Evolutionary conservation across 2,113 vertebrate species (phyloP), one percentile per base, ranked within the genome.

Genomic region (Ranitomeya imitator): DNA sequence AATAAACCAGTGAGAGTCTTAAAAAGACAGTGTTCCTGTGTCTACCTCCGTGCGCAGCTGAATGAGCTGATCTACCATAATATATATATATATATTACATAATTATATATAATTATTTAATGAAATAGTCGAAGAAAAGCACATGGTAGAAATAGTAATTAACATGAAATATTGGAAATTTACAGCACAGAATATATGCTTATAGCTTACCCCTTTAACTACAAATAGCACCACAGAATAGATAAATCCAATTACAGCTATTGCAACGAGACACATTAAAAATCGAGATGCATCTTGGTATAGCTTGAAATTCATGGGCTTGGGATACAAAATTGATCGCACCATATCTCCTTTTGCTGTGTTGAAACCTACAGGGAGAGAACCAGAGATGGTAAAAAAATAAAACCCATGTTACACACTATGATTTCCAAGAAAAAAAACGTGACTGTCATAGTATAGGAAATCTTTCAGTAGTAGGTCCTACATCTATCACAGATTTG

Each of bases 311-410:
- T 94, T 95, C 71, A 94, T 59, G 52, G 93, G 94, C 78, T 93
- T 93, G 0, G 94, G 94, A 83, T 95, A 95, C 8, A 95, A 92
- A 85, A 95, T 95, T 89, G 94, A 94, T 89, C 93, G 91, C 88
- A 95, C 94, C 90, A 95, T 88, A 86, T 95, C 94, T 2, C 95
- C 94, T 91, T 95, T 95, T 65, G 94, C 93, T 13, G 94, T 95
- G 21, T 91, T 93, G 79, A 94, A 95, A 81, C 94, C 95, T 94
- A 71, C 51, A 74, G 8, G 21, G 21, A 73, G 57, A 11, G 65
- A 63, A 37, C 26, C 26, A 37, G 69, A 2, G 7, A 7, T 69
- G 67, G 6, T 67, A 7, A 67, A n/a, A 9, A 67, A 67, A n/a
- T n/a, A 9, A 67, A 67, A 11, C 21, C 21, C 10, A 67, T 7